Percentiles rank a stretch among this genome's conserved stretches.
These are phyloP conservation scores for Iphiclides podalirius DNA, from an alignment of 2,888 invertebrate species.

Conservation along the genomic window DNA sequence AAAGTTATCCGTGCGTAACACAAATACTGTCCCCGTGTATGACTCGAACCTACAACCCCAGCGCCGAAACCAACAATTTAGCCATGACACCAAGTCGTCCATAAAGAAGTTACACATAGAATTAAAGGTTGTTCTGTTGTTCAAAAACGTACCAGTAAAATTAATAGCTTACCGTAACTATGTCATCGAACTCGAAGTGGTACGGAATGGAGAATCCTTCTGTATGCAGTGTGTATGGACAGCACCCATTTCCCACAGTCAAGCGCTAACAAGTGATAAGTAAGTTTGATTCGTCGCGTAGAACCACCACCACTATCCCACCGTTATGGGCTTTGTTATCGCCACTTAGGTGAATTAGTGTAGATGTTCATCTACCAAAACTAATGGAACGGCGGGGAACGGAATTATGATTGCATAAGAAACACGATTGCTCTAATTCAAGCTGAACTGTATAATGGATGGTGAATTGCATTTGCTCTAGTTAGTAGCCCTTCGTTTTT, in stretches of 20 bases:
- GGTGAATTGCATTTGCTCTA: slow-evolving; percentile 16
- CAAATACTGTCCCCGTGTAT: too few relatives aligned
- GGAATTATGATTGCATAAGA: slow-evolving; percentile 17
- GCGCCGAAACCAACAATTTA: too few relatives aligned
- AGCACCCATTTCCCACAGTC: slow-evolving; percentile 43
- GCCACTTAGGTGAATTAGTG: slow-evolving; percentile 36
- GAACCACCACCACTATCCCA: slow-evolving; percentile 17
- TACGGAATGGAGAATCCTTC: too few relatives aligned
- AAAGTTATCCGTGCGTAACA: too few relatives aligned
- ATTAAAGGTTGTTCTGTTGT: too few relatives aligned
- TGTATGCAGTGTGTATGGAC: too few relatives aligned
- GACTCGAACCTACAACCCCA: too few relatives aligned
- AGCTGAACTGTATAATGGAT: slow-evolving; percentile 11
- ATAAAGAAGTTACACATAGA: too few relatives aligned
- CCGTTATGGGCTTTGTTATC: slow-evolving; percentile 30
- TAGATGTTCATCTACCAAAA: slow-evolving; percentile 19
- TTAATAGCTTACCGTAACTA: too few relatives aligned
- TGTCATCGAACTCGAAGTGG: too few relatives aligned
- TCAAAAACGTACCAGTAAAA: too few relatives aligned
- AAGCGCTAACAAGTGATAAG: slow-evolving; percentile 43
- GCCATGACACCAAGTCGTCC: too few relatives aligned
- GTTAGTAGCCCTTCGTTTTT: slow-evolving; percentile 2
- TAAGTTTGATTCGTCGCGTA: slow-evolving; percentile 31
- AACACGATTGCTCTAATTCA: slow-evolving; percentile 9
- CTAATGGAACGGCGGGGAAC: slow-evolving; percentile 13